Base-by-base conservation (phyloP, 2,888 invertebrate genomes). In the Catocala fraxini region DNA sequence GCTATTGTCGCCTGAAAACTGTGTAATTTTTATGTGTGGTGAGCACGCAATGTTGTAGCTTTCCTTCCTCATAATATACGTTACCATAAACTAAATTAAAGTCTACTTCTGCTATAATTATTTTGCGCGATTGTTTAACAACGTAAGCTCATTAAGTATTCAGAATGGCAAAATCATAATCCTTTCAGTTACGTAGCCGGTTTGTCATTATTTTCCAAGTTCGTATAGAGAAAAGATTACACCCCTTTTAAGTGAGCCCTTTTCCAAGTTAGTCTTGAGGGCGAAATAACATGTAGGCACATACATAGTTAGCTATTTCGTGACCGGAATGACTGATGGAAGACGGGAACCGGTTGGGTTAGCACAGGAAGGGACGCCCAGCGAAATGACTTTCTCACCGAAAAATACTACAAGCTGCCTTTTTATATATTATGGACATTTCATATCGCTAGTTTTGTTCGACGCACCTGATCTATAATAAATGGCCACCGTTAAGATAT, bases 251-350 rank as follows among this genome's bases (percentile, higher is more conserved):
- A 70, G 67, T 56, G 62, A 62, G 53, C 59, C 60, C 35, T 56
- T 64, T 68, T 64, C 58, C 56, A 52, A 68, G 56, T 65, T 54
- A 56, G 73, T 62, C 65, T 68, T 66, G 64, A 56, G 68, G 62
- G 66, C 54, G 43, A 66, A 65, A 73, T 75, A 70, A 71, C 61
- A 70, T 77, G 62, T 77, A 73, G 48, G 60, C 58, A 60, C 55
- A 63, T 65, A 68, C 62, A 68, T 70, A 73, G 68, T 59, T 68
- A 71, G 65, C 67, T 69, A 75, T 73, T 73, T 79, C 81, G 81
- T 82, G 82, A 80, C 80, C 77, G 81, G 82, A 81, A 82, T 84
- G 81, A 81, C 71, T 75, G 83, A 83, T 83, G 78, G 80, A 56
- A 74, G 71, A 69, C 63, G 68, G 79, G 68, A 69, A 59, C 68